Conservation (phyloP, 1,140 invertebrate genomes). For the Danaus plexippus region DNA sequence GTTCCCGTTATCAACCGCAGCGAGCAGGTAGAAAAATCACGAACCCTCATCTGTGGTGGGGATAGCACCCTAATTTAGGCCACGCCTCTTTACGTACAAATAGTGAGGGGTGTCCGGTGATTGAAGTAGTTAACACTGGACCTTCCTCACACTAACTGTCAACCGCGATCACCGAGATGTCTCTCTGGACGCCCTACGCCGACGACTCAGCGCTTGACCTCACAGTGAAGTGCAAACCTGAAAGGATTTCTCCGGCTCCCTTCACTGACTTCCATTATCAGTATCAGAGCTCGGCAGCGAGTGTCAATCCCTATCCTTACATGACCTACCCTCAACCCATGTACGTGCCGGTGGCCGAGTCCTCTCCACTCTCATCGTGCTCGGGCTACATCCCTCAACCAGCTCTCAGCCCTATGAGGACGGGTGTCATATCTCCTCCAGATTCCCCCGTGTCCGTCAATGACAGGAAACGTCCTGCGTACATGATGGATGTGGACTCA, state of each 20-base stretch:
- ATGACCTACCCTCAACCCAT: conserved; percentile 16
- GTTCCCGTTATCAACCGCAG: conserved; percentile 9
- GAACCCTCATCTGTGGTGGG: conserved; percentile 12
- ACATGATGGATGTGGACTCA: conserved; percentile 16
- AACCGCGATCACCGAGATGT: conserved; percentile 4
- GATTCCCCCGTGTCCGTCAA: conserved; percentile 22
- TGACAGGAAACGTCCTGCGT: conserved; percentile 16
- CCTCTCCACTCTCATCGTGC: conserved; percentile 28
- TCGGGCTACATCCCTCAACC: conserved; percentile 16
- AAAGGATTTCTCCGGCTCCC: conserved; percentile 8
- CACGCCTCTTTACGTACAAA: conserved; percentile 14
- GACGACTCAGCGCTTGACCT: conserved; percentile 34
- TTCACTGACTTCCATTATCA: conserved; percentile 13
- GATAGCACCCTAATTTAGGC: conserved; percentile 7
- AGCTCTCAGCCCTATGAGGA: conserved; percentile 22
- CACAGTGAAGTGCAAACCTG: conserved; percentile 27
- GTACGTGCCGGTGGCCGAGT: conserved; percentile 23
- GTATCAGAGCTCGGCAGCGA: conserved; percentile 8
- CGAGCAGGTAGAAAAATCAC: conserved; percentile 9
- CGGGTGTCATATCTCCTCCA: conserved; percentile 30
- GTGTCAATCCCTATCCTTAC: conserved; percentile 12
- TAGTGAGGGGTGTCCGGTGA: conserved; percentile 1
- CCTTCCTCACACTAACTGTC: conserved; percentile 5
- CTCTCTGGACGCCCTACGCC: conserved; percentile 38
- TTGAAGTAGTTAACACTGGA: conserved; percentile 10